Percentiles rank a stretch among this genome's conserved stretches.
Conservation (phyloP, 1,140 invertebrate genomes). For the Harlomillsia oculata region DNA sequence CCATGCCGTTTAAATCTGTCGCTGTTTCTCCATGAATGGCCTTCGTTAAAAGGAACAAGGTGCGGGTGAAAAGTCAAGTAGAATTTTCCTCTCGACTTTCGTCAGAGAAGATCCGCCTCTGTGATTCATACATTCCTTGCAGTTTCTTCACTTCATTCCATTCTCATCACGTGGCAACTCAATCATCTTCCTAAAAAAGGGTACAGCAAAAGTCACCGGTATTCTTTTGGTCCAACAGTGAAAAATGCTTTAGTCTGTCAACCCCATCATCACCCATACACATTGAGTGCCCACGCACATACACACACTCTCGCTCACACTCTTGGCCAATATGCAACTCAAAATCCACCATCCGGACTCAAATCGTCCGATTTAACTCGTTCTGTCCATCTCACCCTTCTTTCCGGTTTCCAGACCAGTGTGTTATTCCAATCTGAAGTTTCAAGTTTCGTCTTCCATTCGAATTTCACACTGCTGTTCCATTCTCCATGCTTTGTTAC, state of each 20-base stretch:
- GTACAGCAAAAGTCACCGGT: background rate
- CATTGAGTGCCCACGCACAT: background rate
- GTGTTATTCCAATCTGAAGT: too few relatives aligned
- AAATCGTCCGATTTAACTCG: too few relatives aligned
- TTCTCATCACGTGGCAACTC: constrained; percentile 31
- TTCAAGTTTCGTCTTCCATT: too few relatives aligned
- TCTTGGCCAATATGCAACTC: background rate
- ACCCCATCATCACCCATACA: too few relatives aligned
- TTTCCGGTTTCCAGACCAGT: too few relatives aligned
- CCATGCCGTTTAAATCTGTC: background rate
- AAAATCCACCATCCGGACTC: background rate
- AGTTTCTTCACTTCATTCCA: background rate
- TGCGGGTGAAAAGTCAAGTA: background rate
- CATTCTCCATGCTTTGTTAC: too few relatives aligned
- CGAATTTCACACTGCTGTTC: too few relatives aligned
- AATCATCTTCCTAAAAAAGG: constrained; percentile 24
- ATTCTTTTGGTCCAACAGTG: background rate
- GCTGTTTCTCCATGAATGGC: background rate
- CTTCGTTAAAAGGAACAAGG: background rate
- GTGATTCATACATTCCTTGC: constrained; percentile 8
- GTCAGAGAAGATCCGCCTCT: too few relatives aligned
- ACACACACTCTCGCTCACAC: background rate
- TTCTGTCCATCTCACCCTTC: too few relatives aligned
- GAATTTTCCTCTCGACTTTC: background rate
- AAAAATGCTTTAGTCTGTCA: too few relatives aligned